Base-by-base conservation (phyloP, 1,140 invertebrate species). In the Drosophila nigromelanica region DNA sequence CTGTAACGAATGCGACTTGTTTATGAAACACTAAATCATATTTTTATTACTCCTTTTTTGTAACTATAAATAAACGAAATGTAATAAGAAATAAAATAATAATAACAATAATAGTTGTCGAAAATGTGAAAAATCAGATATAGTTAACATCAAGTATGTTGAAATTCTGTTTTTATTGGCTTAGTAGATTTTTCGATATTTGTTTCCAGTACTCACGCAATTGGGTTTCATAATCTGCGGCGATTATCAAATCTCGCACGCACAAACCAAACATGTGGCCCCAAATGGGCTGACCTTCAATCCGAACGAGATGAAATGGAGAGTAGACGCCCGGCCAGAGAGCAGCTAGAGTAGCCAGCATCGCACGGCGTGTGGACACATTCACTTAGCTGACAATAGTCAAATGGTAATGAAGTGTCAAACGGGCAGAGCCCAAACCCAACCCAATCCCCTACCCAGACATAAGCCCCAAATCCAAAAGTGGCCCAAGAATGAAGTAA, bases 401-500 rank as follows among this genome's bases (percentile, higher is more conserved):
- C 60, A 64, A 64, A 64, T 71, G 68, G 68, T 71, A 71, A 71
- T 56, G 51, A 71, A 52, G 68, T 64, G 60, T 50, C 68, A 63
- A 70, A 50, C 62, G 45, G 33, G 30, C 48, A 27, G 42, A 61
- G 51, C 66, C 52, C 30, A 35, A 35, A 12, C 47, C 39, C n/a
- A 4, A 58, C 18, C 43, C 7, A n/a, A 14, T 1, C 18, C 18
- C 18, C 3, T 12, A 2, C 43, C 15, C 24, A 27, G 52, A 43
- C 66, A 33, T 15, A 27, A 37, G 11, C 48, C 58, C 30, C n/a
- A 4, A 42, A 30, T 33, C 10, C 27, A 11, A 21, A 24, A 64
- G 50, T 64, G 50, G 69, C 30, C 64, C 59, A 54, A 78, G 75
- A 82, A 76, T 80, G 59, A 47, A 50, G 61, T 73, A 80, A 63